These are phyloP conservation scores for Syritta pipiens DNA, from an alignment of 2,888 invertebrate species.

Conservation along the genomic window DNA sequence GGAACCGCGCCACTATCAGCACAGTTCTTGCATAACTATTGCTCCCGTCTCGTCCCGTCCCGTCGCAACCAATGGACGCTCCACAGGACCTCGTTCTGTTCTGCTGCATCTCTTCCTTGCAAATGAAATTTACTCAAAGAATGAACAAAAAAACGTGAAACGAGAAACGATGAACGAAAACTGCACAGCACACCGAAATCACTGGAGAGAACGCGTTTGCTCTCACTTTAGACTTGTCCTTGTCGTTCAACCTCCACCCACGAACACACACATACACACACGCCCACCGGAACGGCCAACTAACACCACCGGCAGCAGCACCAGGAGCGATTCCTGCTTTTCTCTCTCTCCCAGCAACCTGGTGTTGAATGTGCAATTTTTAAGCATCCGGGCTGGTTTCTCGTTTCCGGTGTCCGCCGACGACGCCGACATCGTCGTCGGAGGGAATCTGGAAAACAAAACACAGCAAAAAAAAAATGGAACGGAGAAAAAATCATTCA, in stretches of 20 bases:
- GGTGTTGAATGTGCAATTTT: constrained; percentile 69
- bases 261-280: constrained; percentile 6
- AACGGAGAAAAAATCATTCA: constrained; percentile 42
- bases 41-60: too few relatives aligned
- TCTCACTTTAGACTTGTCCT: constrained; percentile 54
- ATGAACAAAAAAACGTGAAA: constrained; percentile 1
- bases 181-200: constrained; percentile 47
- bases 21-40: too few relatives aligned
- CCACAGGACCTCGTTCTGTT: too few relatives aligned
- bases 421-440: not conserved
- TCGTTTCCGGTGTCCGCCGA: constrained; percentile 60
- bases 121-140: constrained; percentile 45
- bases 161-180: constrained; percentile 29
- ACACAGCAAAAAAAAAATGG: not conserved
- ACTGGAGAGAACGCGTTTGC: constrained; percentile 50
- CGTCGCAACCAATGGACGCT: too few relatives aligned
- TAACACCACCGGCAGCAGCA: constrained; percentile 28
- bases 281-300: constrained; percentile 38
- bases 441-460: constrained; percentile 18
- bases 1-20: too few relatives aligned
- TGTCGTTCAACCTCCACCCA: constrained; percentile 34
- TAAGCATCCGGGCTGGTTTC: constrained; percentile 67
- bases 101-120: too few relatives aligned
- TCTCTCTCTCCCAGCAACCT: too few relatives aligned
- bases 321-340: not conserved